Conservation (phyloP, 2,888 invertebrate genomes). For the Oegoconia quadripuncta region DNA sequence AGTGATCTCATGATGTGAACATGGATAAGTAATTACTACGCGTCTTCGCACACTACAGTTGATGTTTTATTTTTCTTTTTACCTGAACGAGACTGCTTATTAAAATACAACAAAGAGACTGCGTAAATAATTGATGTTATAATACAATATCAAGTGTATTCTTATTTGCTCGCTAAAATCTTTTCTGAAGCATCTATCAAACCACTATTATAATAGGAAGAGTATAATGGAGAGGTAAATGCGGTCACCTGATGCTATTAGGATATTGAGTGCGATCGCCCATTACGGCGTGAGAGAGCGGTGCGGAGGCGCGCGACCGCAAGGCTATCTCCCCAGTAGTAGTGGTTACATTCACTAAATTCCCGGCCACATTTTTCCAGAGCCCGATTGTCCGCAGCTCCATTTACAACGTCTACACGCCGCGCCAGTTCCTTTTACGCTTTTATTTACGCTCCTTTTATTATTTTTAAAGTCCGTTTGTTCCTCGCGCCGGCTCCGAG, state of each 20-base stretch:
- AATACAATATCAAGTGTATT: background rate
- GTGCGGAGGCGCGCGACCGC: constrained; percentile 51
- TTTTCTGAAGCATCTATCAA: background rate
- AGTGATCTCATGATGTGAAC: constrained; percentile 40
- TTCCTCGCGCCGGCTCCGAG: constrained; percentile 75
- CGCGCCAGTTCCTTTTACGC: constrained; percentile 78
- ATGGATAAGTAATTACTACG: constrained; percentile 56
- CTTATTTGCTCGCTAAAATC: background rate
- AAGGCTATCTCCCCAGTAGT: constrained; percentile 56
- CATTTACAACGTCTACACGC: constrained; percentile 78
- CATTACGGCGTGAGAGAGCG: constrained; percentile 48
- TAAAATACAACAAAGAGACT: no score
- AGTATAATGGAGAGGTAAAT: constrained; percentile 17
- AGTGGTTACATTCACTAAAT: constrained; percentile 74
- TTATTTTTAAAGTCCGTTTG: constrained; percentile 78
- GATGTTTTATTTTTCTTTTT: background rate
- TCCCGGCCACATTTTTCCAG: constrained; percentile 73
- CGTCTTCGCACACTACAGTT: constrained; percentile 29
- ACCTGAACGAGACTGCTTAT: no score
- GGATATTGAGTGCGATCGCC: constrained; percentile 64
- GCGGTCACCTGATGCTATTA: constrained; percentile 54
- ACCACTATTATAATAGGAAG: background rate
- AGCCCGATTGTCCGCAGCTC: constrained; percentile 75
- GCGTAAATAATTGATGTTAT: background rate
- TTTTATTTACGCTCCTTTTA: constrained; percentile 79